Conservation (phyloP, 2,113 vertebrate genomes). For the Pheucticus melanocephalus region DNA sequence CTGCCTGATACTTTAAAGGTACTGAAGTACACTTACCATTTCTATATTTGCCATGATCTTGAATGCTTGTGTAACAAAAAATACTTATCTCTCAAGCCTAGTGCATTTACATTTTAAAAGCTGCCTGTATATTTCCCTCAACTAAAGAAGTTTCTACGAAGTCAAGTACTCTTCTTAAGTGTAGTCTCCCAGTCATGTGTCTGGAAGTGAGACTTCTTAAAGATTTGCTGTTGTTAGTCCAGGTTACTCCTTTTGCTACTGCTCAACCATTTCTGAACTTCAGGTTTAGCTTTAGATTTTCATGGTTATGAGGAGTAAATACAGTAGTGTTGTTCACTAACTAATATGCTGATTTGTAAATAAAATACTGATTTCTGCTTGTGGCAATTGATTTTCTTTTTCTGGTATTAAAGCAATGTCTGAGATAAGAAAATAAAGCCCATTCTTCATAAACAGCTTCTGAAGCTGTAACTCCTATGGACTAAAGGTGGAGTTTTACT, state of each 20-base stretch:
- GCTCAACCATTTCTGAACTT: background rate
- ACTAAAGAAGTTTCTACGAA: background rate
- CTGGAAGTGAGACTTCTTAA: background rate
- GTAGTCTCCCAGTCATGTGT: background rate
- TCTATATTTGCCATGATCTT: background rate
- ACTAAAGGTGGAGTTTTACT: background rate
- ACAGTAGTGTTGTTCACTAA: background rate
- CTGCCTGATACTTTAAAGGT: conserved; percentile 95
- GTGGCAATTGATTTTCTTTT: background rate
- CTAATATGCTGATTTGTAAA: background rate
- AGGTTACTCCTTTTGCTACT: background rate
- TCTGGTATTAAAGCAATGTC: background rate
- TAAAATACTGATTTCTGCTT: background rate
- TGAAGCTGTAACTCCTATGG: background rate
- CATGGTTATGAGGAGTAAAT: background rate
- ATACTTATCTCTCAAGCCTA: background rate
- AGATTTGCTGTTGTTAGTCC: background rate
- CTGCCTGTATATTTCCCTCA: background rate
- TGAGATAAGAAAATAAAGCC: background rate
- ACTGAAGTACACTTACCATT: background rate
- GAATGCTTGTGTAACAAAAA: background rate
- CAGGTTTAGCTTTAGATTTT: background rate
- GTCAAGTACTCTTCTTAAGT: background rate
- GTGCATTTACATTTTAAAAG: background rate
- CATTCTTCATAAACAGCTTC: background rate